Percentiles rank a stretch among this genome's conserved stretches.
These are phyloP conservation scores for Lontra canadensis DNA, from an alignment of 2,113 vertebrate species.

Conservation along the genomic window DNA sequence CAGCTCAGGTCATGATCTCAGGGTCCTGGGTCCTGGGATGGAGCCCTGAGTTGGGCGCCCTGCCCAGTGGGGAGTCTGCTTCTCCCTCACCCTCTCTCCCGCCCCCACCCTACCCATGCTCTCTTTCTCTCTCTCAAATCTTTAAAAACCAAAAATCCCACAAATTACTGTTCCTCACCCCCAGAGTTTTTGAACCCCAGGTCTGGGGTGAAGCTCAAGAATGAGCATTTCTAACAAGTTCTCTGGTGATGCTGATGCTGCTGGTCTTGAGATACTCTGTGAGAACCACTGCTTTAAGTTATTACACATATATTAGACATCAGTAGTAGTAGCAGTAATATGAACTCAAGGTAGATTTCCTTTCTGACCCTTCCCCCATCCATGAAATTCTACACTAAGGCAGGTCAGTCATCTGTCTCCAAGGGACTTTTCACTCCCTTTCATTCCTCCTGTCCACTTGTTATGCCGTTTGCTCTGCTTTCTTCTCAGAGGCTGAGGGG, in stretches of 20 bases:
- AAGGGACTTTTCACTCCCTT: background rate
- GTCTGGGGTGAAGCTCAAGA: background rate
- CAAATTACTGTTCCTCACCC: background rate
- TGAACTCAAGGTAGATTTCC: background rate
- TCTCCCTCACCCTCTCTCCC: background rate
- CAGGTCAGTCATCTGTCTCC: background rate
- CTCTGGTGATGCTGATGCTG: background rate
- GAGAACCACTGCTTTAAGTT: background rate
- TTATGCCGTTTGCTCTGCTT: background rate
- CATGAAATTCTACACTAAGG: background rate
- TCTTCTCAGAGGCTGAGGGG: background rate
- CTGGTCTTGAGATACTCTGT: background rate
- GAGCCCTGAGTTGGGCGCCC: background rate
- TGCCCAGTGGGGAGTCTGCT: background rate
- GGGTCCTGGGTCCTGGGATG: background rate
- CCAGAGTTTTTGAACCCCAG: slow-evolving; percentile 10
- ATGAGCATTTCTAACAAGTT: background rate
- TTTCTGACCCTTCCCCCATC: background rate
- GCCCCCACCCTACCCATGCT: background rate
- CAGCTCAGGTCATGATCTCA: background rate
- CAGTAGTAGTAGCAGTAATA: background rate
- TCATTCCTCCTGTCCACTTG: background rate
- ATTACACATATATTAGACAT: background rate
- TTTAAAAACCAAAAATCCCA: background rate
- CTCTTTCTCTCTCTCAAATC: background rate